These are phyloP conservation scores for Limonius californicus DNA, from an alignment of 1,140 invertebrate genomes.

Conservation along the genomic window DNA sequence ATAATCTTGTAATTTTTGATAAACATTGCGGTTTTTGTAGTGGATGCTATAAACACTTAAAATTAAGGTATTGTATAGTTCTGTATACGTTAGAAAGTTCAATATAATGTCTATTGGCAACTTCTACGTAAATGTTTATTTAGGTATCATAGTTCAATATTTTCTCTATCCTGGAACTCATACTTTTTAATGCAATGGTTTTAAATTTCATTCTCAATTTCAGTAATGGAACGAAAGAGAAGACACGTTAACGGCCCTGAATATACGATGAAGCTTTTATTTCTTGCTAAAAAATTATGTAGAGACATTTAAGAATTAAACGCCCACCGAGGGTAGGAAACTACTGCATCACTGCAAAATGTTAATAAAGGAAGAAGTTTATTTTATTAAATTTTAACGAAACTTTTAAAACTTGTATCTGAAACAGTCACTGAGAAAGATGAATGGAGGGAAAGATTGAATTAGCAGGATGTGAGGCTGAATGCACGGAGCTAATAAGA, in stretches of 20 bases:
- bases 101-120: no score
- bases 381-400: constrained; percentile 1
- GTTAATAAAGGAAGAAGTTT: not conserved
- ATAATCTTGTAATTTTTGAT: no score
- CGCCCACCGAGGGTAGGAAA: not conserved
- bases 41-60: no score
- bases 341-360: not conserved
- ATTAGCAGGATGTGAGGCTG: constrained; percentile 10
- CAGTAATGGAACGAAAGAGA: not conserved
- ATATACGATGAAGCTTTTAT: constrained; percentile 1
- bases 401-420: constrained; percentile 14
- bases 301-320: not conserved
- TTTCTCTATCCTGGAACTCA: constrained; percentile 4
- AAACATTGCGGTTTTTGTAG: no score
- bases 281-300: not conserved
- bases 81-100: no score
- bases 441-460: constrained; percentile 13
- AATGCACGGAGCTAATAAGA: constrained; percentile 9
- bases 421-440: constrained; percentile 12
- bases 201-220: constrained; percentile 15
- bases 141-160: constrained; percentile 14
- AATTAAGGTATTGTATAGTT: no score
- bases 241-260: not conserved
- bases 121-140: constrained; percentile 1
- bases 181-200: constrained; percentile 12